These are phyloP conservation scores for Boulengeromyrus knoepffleri DNA, from an alignment of 2,113 vertebrate species.

Conservation along the genomic window DNA sequence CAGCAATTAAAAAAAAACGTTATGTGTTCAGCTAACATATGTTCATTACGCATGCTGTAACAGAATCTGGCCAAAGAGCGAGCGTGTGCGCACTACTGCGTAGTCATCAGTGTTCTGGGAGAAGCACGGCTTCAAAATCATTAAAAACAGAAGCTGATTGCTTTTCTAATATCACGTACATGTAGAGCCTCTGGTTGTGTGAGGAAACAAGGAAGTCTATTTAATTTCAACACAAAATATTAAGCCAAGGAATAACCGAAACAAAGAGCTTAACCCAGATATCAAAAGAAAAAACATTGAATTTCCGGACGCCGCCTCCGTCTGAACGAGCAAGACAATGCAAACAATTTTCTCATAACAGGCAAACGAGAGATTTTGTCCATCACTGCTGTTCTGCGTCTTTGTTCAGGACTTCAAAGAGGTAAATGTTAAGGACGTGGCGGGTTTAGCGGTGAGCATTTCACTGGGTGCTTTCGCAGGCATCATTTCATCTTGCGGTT, in stretches of 20 bases:
- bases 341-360: background rate
- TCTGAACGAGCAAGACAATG: background rate
- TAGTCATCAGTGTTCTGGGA: background rate
- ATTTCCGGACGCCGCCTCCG: background rate
- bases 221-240: background rate
- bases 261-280: background rate
- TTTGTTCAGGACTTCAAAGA: slow-evolving; percentile 8
- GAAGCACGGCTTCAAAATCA: background rate
- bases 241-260: background rate
- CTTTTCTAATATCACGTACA: background rate
- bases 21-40: background rate
- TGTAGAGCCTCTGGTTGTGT: background rate
- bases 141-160: background rate
- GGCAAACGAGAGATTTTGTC: background rate
- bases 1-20: background rate
- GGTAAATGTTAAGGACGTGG: background rate
- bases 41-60: background rate
- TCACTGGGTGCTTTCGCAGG: background rate
- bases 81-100: background rate
- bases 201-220: background rate
- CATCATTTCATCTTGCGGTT: slow-evolving; percentile 7
- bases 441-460: background rate
- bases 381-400: background rate
- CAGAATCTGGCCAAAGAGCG: background rate
- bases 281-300: background rate